A percentile compares a stretch with the other conserved stretches of the same genome.
Evolutionary conservation across 2,113 vertebrate genomes (phyloP).

Genomic region (Dunckerocampus dactyliophorus): DNA sequence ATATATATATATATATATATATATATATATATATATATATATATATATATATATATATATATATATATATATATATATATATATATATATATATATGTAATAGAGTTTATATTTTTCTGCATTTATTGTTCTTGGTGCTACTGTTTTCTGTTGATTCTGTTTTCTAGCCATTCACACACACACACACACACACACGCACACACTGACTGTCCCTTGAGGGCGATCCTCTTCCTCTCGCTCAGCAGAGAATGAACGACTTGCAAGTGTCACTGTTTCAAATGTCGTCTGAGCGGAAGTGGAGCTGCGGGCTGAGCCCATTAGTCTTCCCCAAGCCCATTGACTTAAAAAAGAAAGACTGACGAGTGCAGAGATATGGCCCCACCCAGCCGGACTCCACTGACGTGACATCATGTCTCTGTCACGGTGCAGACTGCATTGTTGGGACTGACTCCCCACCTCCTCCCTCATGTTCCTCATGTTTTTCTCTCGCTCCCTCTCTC

Average conservation of each 20-base stretch:
- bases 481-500: constrained; percentile 20
- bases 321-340: constrained; percentile 63
- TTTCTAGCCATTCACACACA: constrained; percentile 5
- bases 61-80: too few species aligned
- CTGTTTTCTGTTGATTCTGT: too few species aligned
- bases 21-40: too few species aligned
- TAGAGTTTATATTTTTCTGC: too few species aligned
- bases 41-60: too few species aligned
- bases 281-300: constrained; percentile 65
- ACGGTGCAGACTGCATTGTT: constrained; percentile 63
- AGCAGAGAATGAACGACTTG: constrained; percentile 70
- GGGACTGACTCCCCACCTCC: constrained; percentile 11
- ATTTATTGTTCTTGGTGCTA: too few species aligned
- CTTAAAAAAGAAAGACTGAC: constrained; percentile 13
- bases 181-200: constrained; percentile 19
- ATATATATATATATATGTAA: too few species aligned
- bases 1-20: too few species aligned
- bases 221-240: constrained; percentile 65
- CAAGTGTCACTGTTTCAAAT: constrained; percentile 69
- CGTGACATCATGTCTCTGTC: constrained; percentile 67
- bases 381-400: constrained; percentile 48
- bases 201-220: constrained; percentile 49
- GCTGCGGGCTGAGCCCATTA: constrained; percentile 64
- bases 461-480: constrained; percentile 23
- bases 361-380: constrained; percentile 5